phyloP scores from a whole-genome alignment of 2,888 invertebrate genomes.

The Phyllotreta cruciferae region DNA sequence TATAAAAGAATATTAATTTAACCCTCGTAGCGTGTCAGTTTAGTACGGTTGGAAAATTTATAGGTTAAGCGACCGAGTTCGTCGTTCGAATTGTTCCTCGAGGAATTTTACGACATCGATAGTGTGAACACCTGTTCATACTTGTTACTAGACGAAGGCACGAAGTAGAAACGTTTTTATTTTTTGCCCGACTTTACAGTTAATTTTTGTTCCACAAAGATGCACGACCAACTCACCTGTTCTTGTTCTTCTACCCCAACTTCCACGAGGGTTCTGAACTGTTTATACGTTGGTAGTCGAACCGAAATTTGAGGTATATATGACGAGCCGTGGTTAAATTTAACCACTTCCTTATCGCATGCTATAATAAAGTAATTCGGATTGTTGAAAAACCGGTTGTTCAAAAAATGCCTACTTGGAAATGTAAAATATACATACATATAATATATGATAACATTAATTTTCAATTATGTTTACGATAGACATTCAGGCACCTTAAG shows the following conservation, averaged over 20 bases:
- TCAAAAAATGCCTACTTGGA: neutral
- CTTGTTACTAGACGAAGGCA: too few relatives aligned
- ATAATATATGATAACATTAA: neutral
- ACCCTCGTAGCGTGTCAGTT: too few relatives aligned
- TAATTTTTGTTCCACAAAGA: too few relatives aligned
- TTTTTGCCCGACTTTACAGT: too few relatives aligned
- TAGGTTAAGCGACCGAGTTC: neutral
- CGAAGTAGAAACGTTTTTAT: too few relatives aligned
- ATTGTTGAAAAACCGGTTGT: conserved; percentile 4
- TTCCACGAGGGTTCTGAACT: too few relatives aligned
- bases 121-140: too few relatives aligned
- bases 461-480: conserved; percentile 13
- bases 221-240: too few relatives aligned
- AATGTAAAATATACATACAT: neutral
- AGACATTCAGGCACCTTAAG: conserved; percentile 14
- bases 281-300: too few relatives aligned
- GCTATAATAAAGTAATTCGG: too few relatives aligned
- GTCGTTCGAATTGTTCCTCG: neutral
- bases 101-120: conserved; percentile 1
- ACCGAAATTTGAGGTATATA: neutral
- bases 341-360: conserved; percentile 8
- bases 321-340: neutral
- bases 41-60: neutral
- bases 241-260: too few relatives aligned
- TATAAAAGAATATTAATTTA: too few relatives aligned